phyloP scores from a whole-genome alignment of 2,888 invertebrate species.

The Chloroclysta siterata region DNA sequence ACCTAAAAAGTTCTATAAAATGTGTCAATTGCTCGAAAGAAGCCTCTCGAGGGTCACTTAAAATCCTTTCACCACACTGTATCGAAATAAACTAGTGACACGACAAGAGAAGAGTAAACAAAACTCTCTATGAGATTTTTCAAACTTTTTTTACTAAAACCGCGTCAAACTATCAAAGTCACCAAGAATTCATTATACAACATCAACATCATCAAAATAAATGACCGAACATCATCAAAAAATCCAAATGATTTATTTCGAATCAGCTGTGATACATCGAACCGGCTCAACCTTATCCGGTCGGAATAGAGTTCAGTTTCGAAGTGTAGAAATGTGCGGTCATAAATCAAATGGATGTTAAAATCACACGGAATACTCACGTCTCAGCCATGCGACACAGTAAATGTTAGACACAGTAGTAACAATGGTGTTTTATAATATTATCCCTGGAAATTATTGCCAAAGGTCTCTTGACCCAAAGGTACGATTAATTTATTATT shows the following conservation, averaged over 20 bases:
- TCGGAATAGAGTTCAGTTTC: constrained; percentile 12
- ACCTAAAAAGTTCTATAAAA: too few species aligned
- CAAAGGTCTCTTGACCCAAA: too few species aligned
- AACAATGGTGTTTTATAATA: background rate
- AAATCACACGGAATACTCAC: constrained; percentile 29
- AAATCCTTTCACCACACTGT: too few species aligned
- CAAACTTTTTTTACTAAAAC: background rate
- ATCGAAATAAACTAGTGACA: too few species aligned
- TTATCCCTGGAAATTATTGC: too few species aligned
- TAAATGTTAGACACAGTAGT: constrained; percentile 8
- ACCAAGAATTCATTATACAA: constrained; percentile 1
- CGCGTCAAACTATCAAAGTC: constrained; percentile 11
- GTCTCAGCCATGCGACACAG: constrained; percentile 11
- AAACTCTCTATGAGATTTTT: background rate
- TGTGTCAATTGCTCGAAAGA: too few species aligned
- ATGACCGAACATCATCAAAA: constrained; percentile 24
- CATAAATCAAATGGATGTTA: constrained; percentile 29
- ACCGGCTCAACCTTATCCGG: constrained; percentile 11
- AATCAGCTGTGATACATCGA: constrained; percentile 16
- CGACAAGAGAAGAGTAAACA: too few species aligned
- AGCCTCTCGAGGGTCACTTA: too few species aligned
- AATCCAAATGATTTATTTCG: constrained; percentile 19
- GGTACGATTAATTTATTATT: too few species aligned
- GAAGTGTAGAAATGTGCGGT: constrained; percentile 4
- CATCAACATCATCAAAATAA: constrained; percentile 18